Conservation (phyloP, 2,113 vertebrate genomes). For the Hippoglossus stenolepis region DNA sequence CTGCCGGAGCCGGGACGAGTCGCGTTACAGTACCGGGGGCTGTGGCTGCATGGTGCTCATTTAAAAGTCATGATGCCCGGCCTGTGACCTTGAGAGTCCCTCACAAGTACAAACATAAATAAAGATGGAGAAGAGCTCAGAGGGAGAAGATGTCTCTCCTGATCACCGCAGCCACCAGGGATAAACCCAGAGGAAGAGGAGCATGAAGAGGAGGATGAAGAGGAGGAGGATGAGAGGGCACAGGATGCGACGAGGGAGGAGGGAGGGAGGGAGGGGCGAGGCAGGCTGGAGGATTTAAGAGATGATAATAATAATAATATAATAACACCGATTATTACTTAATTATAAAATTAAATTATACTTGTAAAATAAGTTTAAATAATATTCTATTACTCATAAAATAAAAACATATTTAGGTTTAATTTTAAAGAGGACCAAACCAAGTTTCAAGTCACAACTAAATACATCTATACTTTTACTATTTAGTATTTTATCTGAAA, state of each 20-base stretch:
- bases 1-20: conserved; percentile 11
- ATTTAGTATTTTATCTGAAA: too few species aligned
- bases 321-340: too few species aligned
- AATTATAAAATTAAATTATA: too few species aligned
- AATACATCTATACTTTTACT: too few species aligned
- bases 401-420: too few species aligned
- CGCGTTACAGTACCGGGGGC: conserved; percentile 31
- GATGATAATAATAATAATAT: background rate
- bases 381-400: too few species aligned
- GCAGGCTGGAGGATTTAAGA: background rate
- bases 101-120: background rate
- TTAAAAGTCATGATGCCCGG: conserved; percentile 49
- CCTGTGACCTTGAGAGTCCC: conserved; percentile 44
- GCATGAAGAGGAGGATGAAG: conserved; percentile 12
- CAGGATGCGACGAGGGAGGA: conserved; percentile 42
- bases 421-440: too few species aligned
- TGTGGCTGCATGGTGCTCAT: conserved; percentile 32
- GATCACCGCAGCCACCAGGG: conserved; percentile 6
- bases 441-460: too few species aligned
- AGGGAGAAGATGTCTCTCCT: background rate
- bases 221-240: conserved; percentile 46
- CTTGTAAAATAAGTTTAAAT: too few species aligned
- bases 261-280: conserved; percentile 47
- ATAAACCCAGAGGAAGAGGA: background rate
- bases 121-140: background rate